phyloP scores from a whole-genome alignment of 2,888 invertebrate species.

The Automeris io region DNA sequence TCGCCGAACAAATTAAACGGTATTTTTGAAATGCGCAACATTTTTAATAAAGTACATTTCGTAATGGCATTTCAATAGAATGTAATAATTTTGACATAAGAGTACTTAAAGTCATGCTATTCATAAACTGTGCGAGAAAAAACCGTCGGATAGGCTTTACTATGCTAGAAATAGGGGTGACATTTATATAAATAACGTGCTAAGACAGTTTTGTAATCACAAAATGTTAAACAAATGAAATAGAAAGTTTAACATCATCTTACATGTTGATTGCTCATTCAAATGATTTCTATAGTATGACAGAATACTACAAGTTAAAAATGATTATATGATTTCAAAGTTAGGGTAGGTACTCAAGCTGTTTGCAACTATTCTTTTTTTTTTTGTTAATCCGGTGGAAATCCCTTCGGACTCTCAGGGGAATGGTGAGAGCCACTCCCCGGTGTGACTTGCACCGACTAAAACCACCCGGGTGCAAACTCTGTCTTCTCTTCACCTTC shows the following conservation, averaged over 20 bases:
- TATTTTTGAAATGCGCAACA: conserved; percentile 17
- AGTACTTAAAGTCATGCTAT: conserved; percentile 44
- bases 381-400: too few species aligned
- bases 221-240: conserved; percentile 44
- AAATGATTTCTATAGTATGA: conserved; percentile 22
- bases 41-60: conserved; percentile 40
- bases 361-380: too few species aligned
- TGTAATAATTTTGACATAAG: conserved; percentile 40
- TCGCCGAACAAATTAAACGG: conserved; percentile 26
- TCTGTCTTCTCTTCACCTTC: too few species aligned
- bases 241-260: conserved; percentile 40
- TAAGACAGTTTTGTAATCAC: conserved; percentile 18
- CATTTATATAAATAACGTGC: conserved; percentile 4
- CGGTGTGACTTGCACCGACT: too few species aligned
- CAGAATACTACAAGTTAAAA: conserved; percentile 11
- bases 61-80: conserved; percentile 31
- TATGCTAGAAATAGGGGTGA: conserved; percentile 6
- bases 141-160: conserved; percentile 19
- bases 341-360: too few species aligned
- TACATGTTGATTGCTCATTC: conserved; percentile 38
- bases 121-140: conserved; percentile 17
- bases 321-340: too few species aligned
- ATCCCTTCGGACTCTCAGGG: too few species aligned
- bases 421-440: too few species aligned
- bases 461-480: too few species aligned